Percentiles rank a stretch among this genome's conserved stretches.
These are phyloP conservation scores for Ichneumoninae sp. DNA, from an alignment of 2,888 invertebrate genomes.

Conservation along the genomic window DNA sequence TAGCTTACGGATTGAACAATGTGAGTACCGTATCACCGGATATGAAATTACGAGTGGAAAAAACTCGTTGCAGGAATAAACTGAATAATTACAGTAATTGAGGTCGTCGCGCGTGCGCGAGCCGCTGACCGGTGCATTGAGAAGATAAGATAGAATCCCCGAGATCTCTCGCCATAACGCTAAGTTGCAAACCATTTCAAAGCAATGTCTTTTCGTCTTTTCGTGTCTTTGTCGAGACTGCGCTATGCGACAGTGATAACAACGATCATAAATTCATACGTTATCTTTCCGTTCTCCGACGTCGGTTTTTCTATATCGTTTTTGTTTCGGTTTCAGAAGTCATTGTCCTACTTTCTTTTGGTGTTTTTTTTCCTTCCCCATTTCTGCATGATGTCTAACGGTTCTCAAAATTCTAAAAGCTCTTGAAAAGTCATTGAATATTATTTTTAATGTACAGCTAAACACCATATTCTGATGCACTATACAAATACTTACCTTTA, in stretches of 20 bases:
- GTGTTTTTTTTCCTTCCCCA: constrained; percentile 7
- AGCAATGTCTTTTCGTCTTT: constrained; percentile 6
- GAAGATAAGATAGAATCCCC: constrained; percentile 32
- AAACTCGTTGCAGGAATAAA: background rate
- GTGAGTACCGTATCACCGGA: constrained; percentile 84
- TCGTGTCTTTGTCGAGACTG: constrained; percentile 15
- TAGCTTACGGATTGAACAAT: constrained; percentile 87
- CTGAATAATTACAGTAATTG: constrained; percentile 36
- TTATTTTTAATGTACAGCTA: background rate
- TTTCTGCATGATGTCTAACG: background rate
- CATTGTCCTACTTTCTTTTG: constrained; percentile 3
- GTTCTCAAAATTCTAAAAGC: background rate
- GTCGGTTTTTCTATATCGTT: constrained; percentile 5
- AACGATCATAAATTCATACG: constrained; percentile 33
- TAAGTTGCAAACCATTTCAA: constrained; percentile 2
- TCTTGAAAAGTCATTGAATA: background rate
- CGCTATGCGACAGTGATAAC: constrained; percentile 19
- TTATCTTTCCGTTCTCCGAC: background rate
- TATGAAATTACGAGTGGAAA: background rate
- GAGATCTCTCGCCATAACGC: constrained; percentile 42
- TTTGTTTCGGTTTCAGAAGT: background rate
- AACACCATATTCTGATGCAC: background rate
- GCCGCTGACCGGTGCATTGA: background rate
- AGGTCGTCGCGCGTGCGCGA: constrained; percentile 24
- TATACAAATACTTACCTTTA: background rate